Conservation (phyloP, 2,113 vertebrate species). For the Syngnathus floridae region DNA sequence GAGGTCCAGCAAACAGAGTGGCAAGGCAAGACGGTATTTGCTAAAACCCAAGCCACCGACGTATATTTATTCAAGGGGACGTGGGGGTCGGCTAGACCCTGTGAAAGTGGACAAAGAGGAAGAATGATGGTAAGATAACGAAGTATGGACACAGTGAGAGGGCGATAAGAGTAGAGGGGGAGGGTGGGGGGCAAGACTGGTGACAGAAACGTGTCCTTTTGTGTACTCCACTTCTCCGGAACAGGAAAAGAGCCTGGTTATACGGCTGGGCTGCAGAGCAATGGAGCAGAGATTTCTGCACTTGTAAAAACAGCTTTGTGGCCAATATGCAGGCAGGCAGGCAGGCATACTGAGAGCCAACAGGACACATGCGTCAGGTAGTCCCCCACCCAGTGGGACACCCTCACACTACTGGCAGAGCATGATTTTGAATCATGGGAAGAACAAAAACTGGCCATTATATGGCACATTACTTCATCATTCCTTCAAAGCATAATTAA, state of each 20-base stretch:
- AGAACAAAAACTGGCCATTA: conserved; percentile 16
- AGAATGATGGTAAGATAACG: conserved; percentile 32
- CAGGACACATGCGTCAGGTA: too few species aligned
- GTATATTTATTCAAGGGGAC: conserved; percentile 56
- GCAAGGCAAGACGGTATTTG: conserved; percentile 42
- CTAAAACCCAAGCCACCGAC: conserved; percentile 46
- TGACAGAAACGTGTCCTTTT: conserved; percentile 23
- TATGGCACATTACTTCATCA: conserved; percentile 17
- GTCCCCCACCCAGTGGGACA: conserved; percentile 20
- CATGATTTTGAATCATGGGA: conserved; percentile 12
- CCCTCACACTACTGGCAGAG: conserved; percentile 11
- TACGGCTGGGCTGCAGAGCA: conserved; percentile 67
- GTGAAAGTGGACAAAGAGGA: conserved; percentile 41
- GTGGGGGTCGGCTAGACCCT: conserved; percentile 14
- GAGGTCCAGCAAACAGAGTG: conserved; percentile 53
- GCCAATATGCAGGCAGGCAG: conserved; percentile 40
- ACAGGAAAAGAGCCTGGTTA: conserved; percentile 66
- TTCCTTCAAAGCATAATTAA: conserved; percentile 19
- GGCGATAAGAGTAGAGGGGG: conserved; percentile 12
- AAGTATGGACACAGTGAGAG: conserved; percentile 9
- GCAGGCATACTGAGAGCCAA: conserved; percentile 45
- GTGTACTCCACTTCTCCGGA: conserved; percentile 47
- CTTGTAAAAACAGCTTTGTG: conserved; percentile 70
- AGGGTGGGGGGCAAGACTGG: conserved; percentile 18
- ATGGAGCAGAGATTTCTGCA: conserved; percentile 66